phyloP scores from a whole-genome alignment of 2,797 vertebrate genomes.

The Myotis pilosus region DNA sequence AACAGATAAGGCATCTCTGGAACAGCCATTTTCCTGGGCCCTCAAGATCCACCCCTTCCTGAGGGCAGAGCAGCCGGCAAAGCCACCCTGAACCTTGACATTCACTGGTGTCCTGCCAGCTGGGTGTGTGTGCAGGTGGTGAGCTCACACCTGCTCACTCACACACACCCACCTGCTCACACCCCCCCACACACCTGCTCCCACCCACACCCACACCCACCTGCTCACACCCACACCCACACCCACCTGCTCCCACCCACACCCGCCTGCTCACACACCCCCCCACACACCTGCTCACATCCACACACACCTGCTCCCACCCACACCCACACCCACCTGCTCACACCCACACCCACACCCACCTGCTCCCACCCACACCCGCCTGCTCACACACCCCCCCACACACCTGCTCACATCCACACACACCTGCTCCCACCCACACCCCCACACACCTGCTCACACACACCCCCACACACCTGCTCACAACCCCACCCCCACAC shows the following conservation, averaged over 20 bases:
- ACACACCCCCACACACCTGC: no score
- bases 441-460: neutral
- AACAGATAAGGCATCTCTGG: neutral
- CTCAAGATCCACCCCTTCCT: neutral
- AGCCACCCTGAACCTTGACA: neutral
- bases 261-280: no score
- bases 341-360: no score
- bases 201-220: no score
- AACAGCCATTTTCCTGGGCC: neutral
- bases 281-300: no score
- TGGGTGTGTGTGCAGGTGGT: no score
- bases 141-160: neutral
- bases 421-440: no score
- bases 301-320: no score
- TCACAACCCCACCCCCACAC: neutral
- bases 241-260: no score
- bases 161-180: neutral
- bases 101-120: neutral
- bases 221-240: neutral
- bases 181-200: fast-evolving
- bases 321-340: neutral
- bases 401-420: no score
- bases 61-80: neutral
- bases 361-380: fast-evolving
- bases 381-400: no score